These are phyloP conservation scores for Stenchaetothrips biformis DNA, from an alignment of 2,888 invertebrate genomes.

Conservation along the genomic window DNA sequence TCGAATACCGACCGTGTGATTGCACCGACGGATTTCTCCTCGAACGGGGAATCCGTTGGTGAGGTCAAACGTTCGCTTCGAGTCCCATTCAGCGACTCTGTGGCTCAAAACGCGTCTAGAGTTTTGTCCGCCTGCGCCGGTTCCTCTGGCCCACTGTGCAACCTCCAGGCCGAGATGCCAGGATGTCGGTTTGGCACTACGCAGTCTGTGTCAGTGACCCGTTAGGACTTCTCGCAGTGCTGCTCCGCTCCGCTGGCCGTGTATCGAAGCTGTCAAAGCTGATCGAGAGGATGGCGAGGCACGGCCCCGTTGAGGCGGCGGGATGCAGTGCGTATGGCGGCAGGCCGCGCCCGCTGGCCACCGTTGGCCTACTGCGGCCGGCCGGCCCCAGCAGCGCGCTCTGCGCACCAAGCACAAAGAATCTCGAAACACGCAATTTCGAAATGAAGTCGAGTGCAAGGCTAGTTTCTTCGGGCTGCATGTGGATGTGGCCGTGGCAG, in stretches of 20 bases:
- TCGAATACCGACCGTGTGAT: no score
- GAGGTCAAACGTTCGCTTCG: neutral
- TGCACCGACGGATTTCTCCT: neutral
- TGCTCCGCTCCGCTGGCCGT: no score
- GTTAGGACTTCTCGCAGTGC: neutral
- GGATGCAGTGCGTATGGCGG: neutral
- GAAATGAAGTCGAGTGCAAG: neutral
- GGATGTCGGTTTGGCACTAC: no score
- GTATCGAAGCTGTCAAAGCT: slow-evolving; percentile 22
- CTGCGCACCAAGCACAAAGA: neutral
- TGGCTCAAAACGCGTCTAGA: neutral
- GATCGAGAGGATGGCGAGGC: slow-evolving; percentile 2
- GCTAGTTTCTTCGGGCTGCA: neutral
- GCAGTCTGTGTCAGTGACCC: neutral
- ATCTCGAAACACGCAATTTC: neutral
- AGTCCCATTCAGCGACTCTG: no score
- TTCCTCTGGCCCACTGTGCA: neutral
- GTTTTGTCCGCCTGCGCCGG: no score
- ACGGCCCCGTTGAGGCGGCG: neutral
- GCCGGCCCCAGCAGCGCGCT: no score
- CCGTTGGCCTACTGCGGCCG: neutral
- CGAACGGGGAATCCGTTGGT: neutral
- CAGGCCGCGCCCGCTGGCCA: neutral
- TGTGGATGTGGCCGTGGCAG: neutral
- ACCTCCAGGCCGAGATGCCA: no score